phyloP scores from a whole-genome alignment of 1,140 invertebrate genomes.

The Drosophila tani region DNA sequence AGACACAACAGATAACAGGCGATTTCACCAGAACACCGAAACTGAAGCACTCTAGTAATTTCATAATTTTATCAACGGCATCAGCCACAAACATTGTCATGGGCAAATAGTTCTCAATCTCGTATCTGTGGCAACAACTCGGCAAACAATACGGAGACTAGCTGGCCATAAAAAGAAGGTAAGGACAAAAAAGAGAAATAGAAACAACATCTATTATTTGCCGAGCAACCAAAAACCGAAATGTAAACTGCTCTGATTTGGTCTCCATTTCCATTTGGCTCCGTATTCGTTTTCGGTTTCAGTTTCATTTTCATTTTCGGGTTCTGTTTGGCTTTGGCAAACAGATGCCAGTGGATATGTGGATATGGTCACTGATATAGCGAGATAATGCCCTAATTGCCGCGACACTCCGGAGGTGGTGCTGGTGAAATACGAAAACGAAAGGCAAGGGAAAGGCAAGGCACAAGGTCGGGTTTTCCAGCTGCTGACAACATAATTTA shows the following conservation, averaged over 20 bases:
- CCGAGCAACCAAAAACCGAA: slow-evolving; percentile 63
- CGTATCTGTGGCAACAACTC: slow-evolving; percentile 65
- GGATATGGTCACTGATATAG: slow-evolving; percentile 36
- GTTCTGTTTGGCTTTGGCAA: slow-evolving; percentile 42
- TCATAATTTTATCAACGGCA: slow-evolving; percentile 79
- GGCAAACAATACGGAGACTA: slow-evolving; percentile 67
- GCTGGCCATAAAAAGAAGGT: slow-evolving; percentile 46
- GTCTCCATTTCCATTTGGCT: slow-evolving; percentile 37
- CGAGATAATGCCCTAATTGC: slow-evolving; percentile 60
- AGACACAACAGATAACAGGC: slow-evolving; percentile 59
- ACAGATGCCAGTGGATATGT: slow-evolving; percentile 46
- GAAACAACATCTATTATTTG: slow-evolving; percentile 65
- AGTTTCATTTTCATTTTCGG: slow-evolving; percentile 33
- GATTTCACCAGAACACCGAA: slow-evolving; percentile 67
- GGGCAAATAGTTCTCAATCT: slow-evolving; percentile 65
- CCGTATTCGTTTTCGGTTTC: slow-evolving; percentile 17
- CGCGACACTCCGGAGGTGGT: slow-evolving; percentile 3
- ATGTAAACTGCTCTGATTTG: slow-evolving; percentile 80
- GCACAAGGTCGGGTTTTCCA: slow-evolving; percentile 49
- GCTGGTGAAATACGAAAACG: slow-evolving; percentile 38
- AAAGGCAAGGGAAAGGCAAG: slow-evolving; percentile 3
- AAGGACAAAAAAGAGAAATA: slow-evolving; percentile 34
- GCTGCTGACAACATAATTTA: slow-evolving; percentile 77
- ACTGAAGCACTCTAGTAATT: slow-evolving; percentile 60
- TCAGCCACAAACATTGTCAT: slow-evolving; percentile 70